Evolutionary conservation across 2,888 invertebrate genomes (phyloP).

Genomic region (Eupeodes latifasciatus): DNA sequence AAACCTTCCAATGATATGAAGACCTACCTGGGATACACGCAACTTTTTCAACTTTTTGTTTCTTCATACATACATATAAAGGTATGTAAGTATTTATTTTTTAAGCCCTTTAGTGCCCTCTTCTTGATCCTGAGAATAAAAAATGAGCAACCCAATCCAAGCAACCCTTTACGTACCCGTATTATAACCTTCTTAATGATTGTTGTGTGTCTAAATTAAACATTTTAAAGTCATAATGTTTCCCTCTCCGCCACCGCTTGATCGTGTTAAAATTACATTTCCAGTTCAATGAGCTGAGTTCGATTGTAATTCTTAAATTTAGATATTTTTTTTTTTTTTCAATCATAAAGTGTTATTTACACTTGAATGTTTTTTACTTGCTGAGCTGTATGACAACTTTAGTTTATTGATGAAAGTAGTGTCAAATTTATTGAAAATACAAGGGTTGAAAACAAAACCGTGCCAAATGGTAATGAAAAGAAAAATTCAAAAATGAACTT

Average conservation of each 20-base stretch:
- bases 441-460: conserved; percentile 37
- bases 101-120: background rate
- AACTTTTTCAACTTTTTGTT: too few relatives aligned
- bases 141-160: conserved; percentile 27
- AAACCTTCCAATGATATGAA: too few relatives aligned
- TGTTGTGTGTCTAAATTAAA: conserved; percentile 37
- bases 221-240: conserved; percentile 61
- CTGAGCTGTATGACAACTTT: conserved; percentile 50
- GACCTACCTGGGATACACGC: too few relatives aligned
- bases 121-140: background rate
- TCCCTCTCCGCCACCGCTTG: conserved; percentile 9
- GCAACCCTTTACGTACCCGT: conserved; percentile 16
- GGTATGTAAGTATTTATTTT: too few relatives aligned
- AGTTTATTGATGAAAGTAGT: conserved; percentile 29
- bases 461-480: background rate
- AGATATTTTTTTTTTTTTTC: conserved; percentile 10
- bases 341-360: conserved; percentile 53
- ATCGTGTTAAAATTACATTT: conserved; percentile 48
- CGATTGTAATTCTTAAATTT: conserved; percentile 50
- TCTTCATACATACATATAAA: too few relatives aligned
- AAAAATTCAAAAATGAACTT: background rate
- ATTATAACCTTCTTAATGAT: conserved; percentile 39
- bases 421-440: conserved; percentile 8
- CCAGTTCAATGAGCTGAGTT: conserved; percentile 71
- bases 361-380: conserved; percentile 52